Evolutionary conservation across 2,888 invertebrate genomes (phyloP).

Genomic region (Oconnorella tubifera): DNA sequence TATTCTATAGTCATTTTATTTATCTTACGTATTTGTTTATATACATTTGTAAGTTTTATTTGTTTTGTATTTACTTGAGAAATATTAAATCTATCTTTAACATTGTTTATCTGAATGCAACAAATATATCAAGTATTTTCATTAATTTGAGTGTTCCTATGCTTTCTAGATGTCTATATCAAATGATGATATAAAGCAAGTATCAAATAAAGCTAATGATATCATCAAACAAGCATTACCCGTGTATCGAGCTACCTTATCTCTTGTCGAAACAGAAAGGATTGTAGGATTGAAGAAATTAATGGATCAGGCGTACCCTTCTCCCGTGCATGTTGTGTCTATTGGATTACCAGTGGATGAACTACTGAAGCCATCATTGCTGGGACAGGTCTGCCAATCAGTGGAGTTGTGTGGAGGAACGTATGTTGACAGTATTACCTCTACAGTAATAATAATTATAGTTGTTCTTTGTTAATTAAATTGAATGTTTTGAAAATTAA

Average conservation of each 20-base stretch:
- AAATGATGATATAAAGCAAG: constrained; percentile 19
- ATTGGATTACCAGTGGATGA: constrained; percentile 34
- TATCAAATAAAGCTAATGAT: constrained; percentile 15
- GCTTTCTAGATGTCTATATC: constrained; percentile 10
- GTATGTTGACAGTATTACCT: constrained; percentile 39
- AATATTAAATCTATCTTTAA: no score
- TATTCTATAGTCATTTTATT: no score
- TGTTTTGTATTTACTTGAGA: no score
- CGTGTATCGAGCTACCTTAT: constrained; percentile 29
- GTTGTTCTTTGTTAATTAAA: not conserved
- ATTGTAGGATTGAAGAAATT: constrained; percentile 30
- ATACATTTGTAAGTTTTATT: no score
- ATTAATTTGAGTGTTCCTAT: no score
- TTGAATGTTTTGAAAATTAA: constrained; percentile 7
- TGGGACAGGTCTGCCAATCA: constrained; percentile 32
- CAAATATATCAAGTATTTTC: no score
- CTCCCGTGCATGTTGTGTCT: constrained; percentile 41
- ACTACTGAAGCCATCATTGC: constrained; percentile 14
- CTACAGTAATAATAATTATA: not conserved
- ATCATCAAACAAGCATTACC: constrained; percentile 17
- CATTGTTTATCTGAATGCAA: no score
- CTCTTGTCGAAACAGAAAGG: constrained; percentile 30
- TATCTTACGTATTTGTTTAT: no score
- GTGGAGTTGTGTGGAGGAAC: constrained; percentile 54
- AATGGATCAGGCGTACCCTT: constrained; percentile 43